Conservation (phyloP, 2,797 vertebrate genomes). For the Notolepis coatsorum region DNA sequence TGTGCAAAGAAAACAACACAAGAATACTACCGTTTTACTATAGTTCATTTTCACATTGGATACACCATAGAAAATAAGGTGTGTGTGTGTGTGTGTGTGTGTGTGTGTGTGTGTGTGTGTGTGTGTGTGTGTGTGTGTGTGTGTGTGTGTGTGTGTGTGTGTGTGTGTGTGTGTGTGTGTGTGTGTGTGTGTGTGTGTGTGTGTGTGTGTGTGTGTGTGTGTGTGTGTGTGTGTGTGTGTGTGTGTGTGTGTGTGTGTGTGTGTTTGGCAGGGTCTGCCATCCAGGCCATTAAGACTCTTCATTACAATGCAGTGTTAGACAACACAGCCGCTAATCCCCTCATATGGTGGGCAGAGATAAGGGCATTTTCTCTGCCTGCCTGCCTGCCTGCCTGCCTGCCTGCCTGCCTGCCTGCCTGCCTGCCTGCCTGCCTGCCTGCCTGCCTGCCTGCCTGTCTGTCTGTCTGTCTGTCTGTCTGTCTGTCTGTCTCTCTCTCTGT, state of each 20-base stretch:
- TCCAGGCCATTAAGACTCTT: conserved; percentile 78
- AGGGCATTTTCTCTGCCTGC: conserved; percentile 62
- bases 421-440: conserved; percentile 20
- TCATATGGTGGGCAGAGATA: conserved; percentile 78
- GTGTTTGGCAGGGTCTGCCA: conserved; percentile 47
- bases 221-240: background rate
- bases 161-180: background rate
- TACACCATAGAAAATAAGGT: too few species aligned
- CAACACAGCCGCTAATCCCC: conserved; percentile 75
- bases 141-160: background rate
- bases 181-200: background rate
- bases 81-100: too few species aligned
- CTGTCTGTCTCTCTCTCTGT: too few species aligned
- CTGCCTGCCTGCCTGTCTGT: conserved; percentile 38
- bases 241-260: background rate
- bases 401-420: conserved; percentile 24
- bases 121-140: background rate
- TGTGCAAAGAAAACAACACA: too few species aligned
- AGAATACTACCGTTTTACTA: too few species aligned
- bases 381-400: too few species aligned
- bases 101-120: too few species aligned
- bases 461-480: background rate
- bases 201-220: background rate
- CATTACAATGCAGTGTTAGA: conserved; percentile 77
- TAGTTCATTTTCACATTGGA: too few species aligned